Conservation (phyloP, 2,888 invertebrate genomes). For the Erebia ligea region DNA sequence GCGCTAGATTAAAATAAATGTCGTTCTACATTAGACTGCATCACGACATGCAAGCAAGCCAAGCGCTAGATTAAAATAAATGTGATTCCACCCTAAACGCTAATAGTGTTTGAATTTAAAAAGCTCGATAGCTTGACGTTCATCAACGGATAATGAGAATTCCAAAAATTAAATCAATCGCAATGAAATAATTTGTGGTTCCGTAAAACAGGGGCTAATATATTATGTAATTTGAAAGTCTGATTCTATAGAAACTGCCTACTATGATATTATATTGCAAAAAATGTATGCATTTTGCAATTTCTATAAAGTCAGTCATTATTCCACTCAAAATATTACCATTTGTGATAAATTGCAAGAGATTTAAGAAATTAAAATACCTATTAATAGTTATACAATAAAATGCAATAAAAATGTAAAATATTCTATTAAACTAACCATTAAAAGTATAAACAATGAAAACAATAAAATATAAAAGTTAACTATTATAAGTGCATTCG, state of each 20-base stretch:
- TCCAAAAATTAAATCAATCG: neutral
- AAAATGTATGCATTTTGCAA: neutral
- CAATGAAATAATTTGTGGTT: neutral
- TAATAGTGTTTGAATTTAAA: too few species aligned
- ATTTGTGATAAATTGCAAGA: slow-evolving; percentile 22
- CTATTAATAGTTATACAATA: slow-evolving; percentile 17
- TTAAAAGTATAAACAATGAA: slow-evolving; percentile 16
- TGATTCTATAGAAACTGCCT: slow-evolving; percentile 1
- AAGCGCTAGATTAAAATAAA: too few species aligned
- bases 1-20: too few species aligned
- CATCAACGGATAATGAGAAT: neutral
- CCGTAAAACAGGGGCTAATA: neutral
- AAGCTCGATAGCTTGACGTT: too few species aligned
- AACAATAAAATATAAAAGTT: neutral
- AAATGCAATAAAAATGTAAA: slow-evolving; percentile 7
- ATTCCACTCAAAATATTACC: slow-evolving; percentile 17
- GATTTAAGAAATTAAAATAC: slow-evolving; percentile 5
- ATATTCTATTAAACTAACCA: slow-evolving; percentile 11
- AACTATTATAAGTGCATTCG: neutral
- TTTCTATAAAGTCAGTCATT: slow-evolving; percentile 4
- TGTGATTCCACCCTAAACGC: too few species aligned
- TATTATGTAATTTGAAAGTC: neutral
- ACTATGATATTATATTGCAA: neutral
- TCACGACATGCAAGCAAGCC: too few species aligned
- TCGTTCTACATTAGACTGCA: too few species aligned